A percentile compares a stretch with the other conserved stretches of the same genome.
These are phyloP conservation scores for Rhombomys opimus DNA, from an alignment of 2,113 vertebrate species.

Conservation along the genomic window DNA sequence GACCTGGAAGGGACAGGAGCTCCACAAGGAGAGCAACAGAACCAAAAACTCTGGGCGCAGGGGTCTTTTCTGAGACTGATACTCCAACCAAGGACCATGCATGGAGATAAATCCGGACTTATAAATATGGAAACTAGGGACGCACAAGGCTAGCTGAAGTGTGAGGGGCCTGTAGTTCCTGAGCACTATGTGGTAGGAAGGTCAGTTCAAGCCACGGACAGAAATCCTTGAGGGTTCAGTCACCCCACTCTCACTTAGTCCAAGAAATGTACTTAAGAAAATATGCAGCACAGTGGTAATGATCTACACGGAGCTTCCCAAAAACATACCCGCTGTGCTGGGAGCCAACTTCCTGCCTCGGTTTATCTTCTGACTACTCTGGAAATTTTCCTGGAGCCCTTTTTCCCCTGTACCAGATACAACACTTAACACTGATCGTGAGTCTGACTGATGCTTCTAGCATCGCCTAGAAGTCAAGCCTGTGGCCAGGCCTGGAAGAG, in stretches of 20 bases:
- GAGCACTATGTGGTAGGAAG: background rate
- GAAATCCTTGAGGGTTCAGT: background rate
- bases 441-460: background rate
- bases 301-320: background rate
- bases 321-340: background rate
- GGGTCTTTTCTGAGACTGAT: too few relatives aligned
- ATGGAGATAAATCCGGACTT: too few relatives aligned
- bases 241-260: background rate
- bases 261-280: background rate
- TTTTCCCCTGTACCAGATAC: background rate
- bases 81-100: too few relatives aligned
- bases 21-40: too few relatives aligned
- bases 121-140: background rate
- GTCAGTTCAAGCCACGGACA: background rate
- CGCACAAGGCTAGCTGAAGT: background rate
- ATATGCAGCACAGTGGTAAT: background rate
- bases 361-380: background rate
- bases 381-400: background rate
- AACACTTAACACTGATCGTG: background rate
- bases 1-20: too few relatives aligned
- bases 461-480: background rate
- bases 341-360: background rate
- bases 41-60: too few relatives aligned
- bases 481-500: background rate
- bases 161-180: background rate